Base-by-base conservation (phyloP, 30 jellyfish, hydroid and myxozoan species). In the Cassiopea xamachana region DNA sequence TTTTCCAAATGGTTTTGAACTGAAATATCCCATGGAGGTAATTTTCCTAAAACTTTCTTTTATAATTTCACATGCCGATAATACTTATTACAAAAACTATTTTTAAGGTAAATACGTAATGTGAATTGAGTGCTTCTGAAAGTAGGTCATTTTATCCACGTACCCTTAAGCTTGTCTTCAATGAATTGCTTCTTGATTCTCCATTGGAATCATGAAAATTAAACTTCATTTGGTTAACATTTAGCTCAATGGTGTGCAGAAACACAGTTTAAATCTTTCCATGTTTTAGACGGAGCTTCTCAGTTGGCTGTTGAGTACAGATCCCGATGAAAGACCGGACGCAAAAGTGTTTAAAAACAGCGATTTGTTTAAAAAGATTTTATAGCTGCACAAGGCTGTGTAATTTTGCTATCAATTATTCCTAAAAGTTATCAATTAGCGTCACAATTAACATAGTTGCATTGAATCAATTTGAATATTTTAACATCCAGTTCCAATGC, bases 251-350 rank as follows among this genome's bases (percentile, higher is more conserved):
- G 0, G 64, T 27, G 39, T 27, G 39, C 39, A 0, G 39, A 27
- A 27, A 27, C 12, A 55, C 64, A 55, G 12, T 55, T 55, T 55
- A 3, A 10, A 55, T 55, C 0, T 10, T 55, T 55, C 12, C 64
- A 3, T 55, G 64, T 55, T 85, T 7, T 77, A 94, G 98, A 97
- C 94, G 19, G 64, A 86, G 76, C 69, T 94, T 48, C 73, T 94
- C 60, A 77, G 90, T 39, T 82, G 96, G 94, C 74, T 94, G 49
- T 67, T 90, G 55, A 69, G 79, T 49, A 93, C 82, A 62, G 93
- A 94, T 75, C 98, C 97, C 2, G 78, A 70, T 9, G 85, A 77
- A 19, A 75, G 98, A 47, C 98, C 98, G 0, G 98, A 94, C 49
- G 98, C 98, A 3, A 71, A 19, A n/a, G 95, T 86, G 16, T 91